Evolutionary conservation across 1,140 invertebrate species (phyloP).

Genomic region (Solen grandis): DNA sequence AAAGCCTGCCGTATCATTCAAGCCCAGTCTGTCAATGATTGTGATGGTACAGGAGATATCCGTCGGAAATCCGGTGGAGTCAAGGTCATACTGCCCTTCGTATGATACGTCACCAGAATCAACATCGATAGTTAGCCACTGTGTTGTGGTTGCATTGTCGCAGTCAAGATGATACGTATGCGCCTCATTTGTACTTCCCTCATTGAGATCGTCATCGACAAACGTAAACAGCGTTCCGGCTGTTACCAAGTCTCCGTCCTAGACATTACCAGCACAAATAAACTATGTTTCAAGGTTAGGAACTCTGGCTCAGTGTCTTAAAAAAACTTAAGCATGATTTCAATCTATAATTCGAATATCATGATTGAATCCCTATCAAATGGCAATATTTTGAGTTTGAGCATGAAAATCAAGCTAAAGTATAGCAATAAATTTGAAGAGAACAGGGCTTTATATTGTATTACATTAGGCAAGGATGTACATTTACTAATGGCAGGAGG

Average conservation of each 20-base stretch:
- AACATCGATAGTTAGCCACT: constrained; percentile 2
- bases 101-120: neutral
- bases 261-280: no score
- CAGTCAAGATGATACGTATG: constrained; percentile 27
- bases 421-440: no score
- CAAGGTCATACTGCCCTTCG: constrained; percentile 23
- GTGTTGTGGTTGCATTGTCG: constrained; percentile 30
- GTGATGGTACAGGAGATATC: constrained; percentile 18
- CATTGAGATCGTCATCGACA: constrained; percentile 18
- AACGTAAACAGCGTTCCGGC: constrained; percentile 9
- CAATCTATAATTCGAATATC: no score
- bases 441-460: no score
- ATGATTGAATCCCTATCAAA: no score
- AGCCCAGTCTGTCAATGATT: constrained; percentile 9
- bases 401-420: no score
- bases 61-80: constrained; percentile 1
- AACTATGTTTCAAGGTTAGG: no score
- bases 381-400: no score
- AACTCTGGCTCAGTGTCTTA: no score
- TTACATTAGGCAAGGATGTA: no score
- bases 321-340: no score
- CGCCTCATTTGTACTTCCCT: neutral
- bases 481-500: no score
- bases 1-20: neutral
- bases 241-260: constrained; percentile 2